A percentile compares a stretch with the other conserved stretches of the same genome.
These are phyloP conservation scores for Steromphala cineraria DNA, from an alignment of 2,888 invertebrate genomes.

Conservation along the genomic window DNA sequence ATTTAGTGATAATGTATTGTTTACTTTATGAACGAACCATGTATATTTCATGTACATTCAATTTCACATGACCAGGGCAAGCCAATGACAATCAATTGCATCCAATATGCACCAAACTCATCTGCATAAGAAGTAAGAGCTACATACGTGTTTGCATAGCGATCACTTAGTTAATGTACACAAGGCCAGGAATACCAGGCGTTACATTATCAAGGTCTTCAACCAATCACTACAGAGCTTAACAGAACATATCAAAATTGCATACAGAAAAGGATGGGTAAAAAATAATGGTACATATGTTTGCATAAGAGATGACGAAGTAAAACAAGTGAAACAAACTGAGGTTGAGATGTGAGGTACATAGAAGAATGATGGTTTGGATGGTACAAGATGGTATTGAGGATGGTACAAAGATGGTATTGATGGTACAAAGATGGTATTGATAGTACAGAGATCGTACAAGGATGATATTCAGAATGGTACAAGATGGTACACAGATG, in stretches of 20 bases:
- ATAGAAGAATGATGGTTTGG: not conserved
- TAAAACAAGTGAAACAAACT: too few relatives aligned
- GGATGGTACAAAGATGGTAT: not conserved
- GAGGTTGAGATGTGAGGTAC: too few relatives aligned
- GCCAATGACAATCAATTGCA: not conserved
- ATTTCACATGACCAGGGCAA: not conserved
- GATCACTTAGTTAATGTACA: not conserved
- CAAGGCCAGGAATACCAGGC: not conserved
- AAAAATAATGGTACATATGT: not conserved
- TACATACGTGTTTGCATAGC: slow-evolving; percentile 16
- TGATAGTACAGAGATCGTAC: not conserved
- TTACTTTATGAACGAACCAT: not conserved
- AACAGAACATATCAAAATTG: slow-evolving; percentile 15
- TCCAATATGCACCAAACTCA: slow-evolving; percentile 13
- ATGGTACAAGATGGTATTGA: not conserved
- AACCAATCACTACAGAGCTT: not conserved
- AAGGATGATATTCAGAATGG: not conserved
- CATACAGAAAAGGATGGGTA: slow-evolving; percentile 11
- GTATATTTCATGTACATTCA: not conserved
- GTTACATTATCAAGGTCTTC: not conserved
- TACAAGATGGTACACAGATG: not conserved
- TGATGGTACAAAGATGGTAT: not conserved
- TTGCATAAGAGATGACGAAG: not conserved
- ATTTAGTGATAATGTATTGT: too few relatives aligned
- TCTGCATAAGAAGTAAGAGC: slow-evolving; percentile 10